Evolutionary conservation across 2,888 invertebrate species (phyloP).

Genomic region (Heliconius ethilla): DNA sequence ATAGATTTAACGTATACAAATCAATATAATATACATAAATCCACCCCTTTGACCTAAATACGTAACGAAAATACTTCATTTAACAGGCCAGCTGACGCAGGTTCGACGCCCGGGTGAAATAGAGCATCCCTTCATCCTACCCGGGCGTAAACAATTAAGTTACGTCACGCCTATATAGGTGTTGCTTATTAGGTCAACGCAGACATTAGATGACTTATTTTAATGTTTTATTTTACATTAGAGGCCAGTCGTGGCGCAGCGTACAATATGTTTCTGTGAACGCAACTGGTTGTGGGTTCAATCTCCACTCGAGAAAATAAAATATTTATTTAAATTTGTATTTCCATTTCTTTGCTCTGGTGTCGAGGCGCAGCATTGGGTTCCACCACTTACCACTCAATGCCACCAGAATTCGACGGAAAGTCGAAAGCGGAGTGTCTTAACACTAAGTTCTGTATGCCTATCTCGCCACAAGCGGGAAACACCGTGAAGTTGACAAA

Average conservation of each 20-base stretch:
- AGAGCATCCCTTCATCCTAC: slow-evolving; percentile 56
- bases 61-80: slow-evolving; percentile 46
- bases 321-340: too few relatives aligned
- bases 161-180: slow-evolving; percentile 50
- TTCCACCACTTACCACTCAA: too few relatives aligned
- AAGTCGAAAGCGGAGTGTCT: too few relatives aligned
- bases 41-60: slow-evolving; percentile 40
- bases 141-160: slow-evolving; percentile 49
- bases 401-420: too few relatives aligned
- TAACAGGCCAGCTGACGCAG: slow-evolving; percentile 58
- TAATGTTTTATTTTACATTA: not conserved
- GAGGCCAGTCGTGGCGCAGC: too few relatives aligned
- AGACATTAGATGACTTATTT: slow-evolving; percentile 22
- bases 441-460: too few relatives aligned
- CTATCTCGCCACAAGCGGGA: too few relatives aligned
- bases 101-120: slow-evolving; percentile 61
- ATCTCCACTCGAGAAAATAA: too few relatives aligned
- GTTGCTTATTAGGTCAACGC: slow-evolving; percentile 34
- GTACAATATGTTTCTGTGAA: not conserved
- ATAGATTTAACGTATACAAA: not conserved
- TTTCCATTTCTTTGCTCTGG: too few relatives aligned
- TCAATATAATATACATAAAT: not conserved
- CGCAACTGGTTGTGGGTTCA: not conserved
- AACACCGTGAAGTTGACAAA: too few relatives aligned
- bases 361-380: too few relatives aligned